Evolutionary conservation across 2,888 invertebrate species (phyloP).

Genomic region (Epiperipatus broadwayi): DNA sequence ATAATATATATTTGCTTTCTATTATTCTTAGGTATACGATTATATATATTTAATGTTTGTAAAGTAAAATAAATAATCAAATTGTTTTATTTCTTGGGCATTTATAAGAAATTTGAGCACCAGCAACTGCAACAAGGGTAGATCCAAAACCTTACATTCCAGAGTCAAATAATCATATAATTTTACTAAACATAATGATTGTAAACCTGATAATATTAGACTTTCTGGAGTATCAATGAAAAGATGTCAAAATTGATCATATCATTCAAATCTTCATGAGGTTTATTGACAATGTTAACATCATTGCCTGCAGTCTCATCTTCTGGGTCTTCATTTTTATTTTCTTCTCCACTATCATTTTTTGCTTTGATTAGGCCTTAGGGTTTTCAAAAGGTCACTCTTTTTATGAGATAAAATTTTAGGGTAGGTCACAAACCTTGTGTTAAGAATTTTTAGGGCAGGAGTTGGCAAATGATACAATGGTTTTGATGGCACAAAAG

Average conservation of each 20-base stretch:
- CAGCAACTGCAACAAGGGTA: too few species aligned
- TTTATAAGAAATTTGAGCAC: too few species aligned
- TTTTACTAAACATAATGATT: too few species aligned
- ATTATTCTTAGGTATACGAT: too few species aligned
- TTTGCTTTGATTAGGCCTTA: conserved; percentile 18
- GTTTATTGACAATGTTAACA: conserved; percentile 15
- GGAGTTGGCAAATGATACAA: conserved; percentile 21
- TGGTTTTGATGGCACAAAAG: too few species aligned
- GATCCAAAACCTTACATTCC: too few species aligned
- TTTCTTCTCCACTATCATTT: background rate
- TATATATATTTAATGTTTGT: too few species aligned
- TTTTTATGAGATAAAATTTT: conserved; percentile 27
- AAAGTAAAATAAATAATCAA: too few species aligned
- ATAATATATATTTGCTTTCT: too few species aligned
- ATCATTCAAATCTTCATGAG: conserved; percentile 20
- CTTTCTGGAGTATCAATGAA: conserved; percentile 15
- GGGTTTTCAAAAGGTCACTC: conserved; percentile 26
- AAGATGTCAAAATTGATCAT: conserved; percentile 20
- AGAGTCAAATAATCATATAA: too few species aligned
- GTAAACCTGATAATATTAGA: conserved; percentile 25
- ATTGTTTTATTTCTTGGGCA: too few species aligned
- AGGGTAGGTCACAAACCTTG: conserved; percentile 26
- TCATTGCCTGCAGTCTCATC: too few species aligned
- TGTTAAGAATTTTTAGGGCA: conserved; percentile 24
- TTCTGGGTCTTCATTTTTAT: conserved; percentile 18